These are phyloP conservation scores for Coregonus ussuriensis DNA, from an alignment of 2,797 vertebrate genomes.

Conservation along the genomic window DNA sequence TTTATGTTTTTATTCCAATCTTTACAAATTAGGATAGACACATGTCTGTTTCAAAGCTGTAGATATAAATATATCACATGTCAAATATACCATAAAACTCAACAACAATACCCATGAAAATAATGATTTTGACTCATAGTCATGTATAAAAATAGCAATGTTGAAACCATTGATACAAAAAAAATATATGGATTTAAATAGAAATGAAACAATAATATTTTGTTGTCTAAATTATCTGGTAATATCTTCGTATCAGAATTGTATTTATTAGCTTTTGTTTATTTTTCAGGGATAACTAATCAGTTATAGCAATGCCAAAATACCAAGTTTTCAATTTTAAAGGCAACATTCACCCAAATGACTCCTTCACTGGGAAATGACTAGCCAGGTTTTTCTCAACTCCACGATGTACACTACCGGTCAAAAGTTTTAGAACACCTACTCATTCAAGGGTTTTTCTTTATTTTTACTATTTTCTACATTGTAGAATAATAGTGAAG, in stretches of 20 bases:
- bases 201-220: background rate
- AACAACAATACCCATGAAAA: background rate
- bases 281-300: too few species aligned
- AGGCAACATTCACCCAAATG: too few species aligned
- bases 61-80: background rate
- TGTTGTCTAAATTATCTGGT: background rate
- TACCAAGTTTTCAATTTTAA: too few species aligned
- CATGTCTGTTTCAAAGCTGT: constrained; percentile 11
- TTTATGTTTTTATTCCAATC: background rate
- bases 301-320: too few species aligned
- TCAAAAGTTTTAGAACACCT: too few species aligned
- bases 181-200: background rate
- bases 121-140: background rate
- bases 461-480: too few species aligned
- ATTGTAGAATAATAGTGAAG: too few species aligned
- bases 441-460: too few species aligned
- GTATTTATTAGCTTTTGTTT: too few species aligned
- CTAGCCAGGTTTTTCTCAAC: too few species aligned
- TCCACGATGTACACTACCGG: too few species aligned
- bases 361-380: too few species aligned
- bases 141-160: background rate
- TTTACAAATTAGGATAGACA: background rate
- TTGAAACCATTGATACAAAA: background rate
- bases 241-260: background rate
- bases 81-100: background rate